These are phyloP conservation scores for Plebejus argus DNA, from an alignment of 2,888 invertebrate genomes.

Conservation along the genomic window DNA sequence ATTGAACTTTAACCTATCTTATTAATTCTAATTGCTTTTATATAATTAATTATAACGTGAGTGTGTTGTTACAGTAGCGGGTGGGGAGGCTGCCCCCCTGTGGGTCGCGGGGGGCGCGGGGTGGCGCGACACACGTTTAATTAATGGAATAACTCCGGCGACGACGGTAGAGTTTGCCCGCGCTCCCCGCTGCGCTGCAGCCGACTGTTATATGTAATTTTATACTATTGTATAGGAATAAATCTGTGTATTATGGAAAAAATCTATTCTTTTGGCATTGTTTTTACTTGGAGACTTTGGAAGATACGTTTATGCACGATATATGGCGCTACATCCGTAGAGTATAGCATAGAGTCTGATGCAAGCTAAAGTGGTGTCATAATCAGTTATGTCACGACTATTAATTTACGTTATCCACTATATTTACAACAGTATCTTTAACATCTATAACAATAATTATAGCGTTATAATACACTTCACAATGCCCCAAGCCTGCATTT, in stretches of 20 bases:
- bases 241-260: not conserved
- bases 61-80: constrained; percentile 32
- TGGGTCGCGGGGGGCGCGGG: constrained; percentile 44
- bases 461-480: not conserved
- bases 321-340: too few relatives aligned
- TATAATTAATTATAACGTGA: constrained; percentile 29
- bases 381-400: not conserved
- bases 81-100: constrained; percentile 40
- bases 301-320: not conserved
- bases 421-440: not conserved
- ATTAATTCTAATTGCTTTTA: constrained; percentile 28
- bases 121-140: constrained; percentile 60
- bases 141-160: constrained; percentile 75
- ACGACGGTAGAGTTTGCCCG: constrained; percentile 45
- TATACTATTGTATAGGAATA: not conserved
- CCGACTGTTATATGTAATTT: not conserved
- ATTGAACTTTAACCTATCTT: constrained; percentile 1
- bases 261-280: not conserved
- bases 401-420: not conserved
- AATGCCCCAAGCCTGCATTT: not conserved
- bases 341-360: not conserved
- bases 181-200: constrained; percentile 45
- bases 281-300: not conserved
- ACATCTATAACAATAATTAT: not conserved
- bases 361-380: not conserved